A percentile compares a stretch with the other conserved stretches of the same genome.
Conservation (phyloP, 1,140 invertebrate genomes). For the Tetragonula clypearis region DNA sequence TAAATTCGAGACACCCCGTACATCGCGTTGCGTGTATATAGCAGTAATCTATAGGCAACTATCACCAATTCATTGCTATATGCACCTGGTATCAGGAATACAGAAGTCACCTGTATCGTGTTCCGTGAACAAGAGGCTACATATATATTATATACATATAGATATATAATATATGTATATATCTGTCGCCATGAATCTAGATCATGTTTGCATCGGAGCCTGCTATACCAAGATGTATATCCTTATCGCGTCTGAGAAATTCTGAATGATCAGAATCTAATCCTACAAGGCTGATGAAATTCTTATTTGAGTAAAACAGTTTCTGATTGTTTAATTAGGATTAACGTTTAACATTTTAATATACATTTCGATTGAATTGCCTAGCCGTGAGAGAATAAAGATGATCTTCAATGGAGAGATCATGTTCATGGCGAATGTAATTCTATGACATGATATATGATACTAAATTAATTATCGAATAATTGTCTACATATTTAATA, state of each 20-base stretch:
- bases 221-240: not conserved
- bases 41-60: not conserved
- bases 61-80: conserved; percentile 3
- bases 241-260: not conserved
- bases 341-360: not conserved
- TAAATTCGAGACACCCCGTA: not conserved
- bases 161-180: not conserved
- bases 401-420: no score
- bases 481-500: not conserved
- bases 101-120: conserved; percentile 12
- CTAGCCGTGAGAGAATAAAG: no score
- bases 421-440: no score
- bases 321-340: not conserved
- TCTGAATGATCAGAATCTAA: not conserved
- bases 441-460: no score
- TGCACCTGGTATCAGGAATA: not conserved
- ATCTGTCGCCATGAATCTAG: not conserved
- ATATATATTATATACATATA: not conserved
- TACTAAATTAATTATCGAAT: no score
- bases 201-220: conserved; percentile 14
- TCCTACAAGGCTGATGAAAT: not conserved
- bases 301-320: not conserved
- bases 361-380: no score
- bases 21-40: not conserved
- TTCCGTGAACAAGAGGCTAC: conserved; percentile 2